Conservation (phyloP, 2,888 invertebrate species). For the Caenorhabditis sp. region DNA sequence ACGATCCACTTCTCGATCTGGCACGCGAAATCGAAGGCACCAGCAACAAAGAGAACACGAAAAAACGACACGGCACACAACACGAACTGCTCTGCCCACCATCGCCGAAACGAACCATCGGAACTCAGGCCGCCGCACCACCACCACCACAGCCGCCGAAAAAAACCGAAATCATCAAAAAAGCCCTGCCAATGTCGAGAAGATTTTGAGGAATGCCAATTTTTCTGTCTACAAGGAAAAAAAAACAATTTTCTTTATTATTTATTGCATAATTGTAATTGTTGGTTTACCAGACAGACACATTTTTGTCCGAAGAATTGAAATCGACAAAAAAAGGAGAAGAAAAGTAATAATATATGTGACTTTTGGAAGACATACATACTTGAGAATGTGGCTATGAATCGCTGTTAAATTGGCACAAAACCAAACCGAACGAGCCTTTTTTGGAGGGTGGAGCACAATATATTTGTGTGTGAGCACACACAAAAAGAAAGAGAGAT, state of each 20-base stretch:
- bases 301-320: neutral
- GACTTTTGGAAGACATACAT: neutral
- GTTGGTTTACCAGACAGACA: neutral
- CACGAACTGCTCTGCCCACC: conserved; percentile 3
- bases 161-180: neutral
- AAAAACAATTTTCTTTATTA: neutral
- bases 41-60: neutral
- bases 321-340: no score
- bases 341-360: neutral
- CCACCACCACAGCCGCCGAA: neutral
- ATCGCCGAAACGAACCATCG: conserved; percentile 25
- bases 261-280: neutral
- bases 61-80: conserved; percentile 9
- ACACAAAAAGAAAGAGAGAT: neutral
- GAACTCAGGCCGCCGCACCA: conserved; percentile 8
- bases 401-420: conserved; percentile 1
- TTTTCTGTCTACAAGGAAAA: neutral
- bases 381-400: neutral
- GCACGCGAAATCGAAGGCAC: neutral
- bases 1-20: conserved; percentile 8
- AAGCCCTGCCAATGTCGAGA: neutral
- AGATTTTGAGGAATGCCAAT: neutral
- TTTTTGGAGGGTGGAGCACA: neutral
- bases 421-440: neutral
- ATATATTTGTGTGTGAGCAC: neutral